A percentile compares a stretch with the other conserved stretches of the same genome.
These are phyloP conservation scores for Arbacia lixula DNA, from an alignment of 53 echinoderm and acorn worm species.

Conservation along the genomic window DNA sequence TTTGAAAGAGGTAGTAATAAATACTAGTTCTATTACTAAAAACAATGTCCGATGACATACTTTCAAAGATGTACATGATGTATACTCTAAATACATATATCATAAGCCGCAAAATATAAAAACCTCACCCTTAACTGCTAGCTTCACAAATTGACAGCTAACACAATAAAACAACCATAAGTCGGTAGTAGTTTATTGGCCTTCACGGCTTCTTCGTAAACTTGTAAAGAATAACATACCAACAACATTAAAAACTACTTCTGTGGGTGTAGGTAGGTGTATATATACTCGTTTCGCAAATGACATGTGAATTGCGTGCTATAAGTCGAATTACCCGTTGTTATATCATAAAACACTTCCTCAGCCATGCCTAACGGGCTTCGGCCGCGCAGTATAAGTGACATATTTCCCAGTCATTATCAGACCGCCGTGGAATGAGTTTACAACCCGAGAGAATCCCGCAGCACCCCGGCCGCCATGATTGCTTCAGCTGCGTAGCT, in stretches of 20 bases:
- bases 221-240: slow-evolving; percentile 13
- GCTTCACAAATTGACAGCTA: too few species aligned
- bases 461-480: too few species aligned
- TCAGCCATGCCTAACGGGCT: not conserved
- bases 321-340: slow-evolving; percentile 14
- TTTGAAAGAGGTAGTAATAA: too few species aligned
- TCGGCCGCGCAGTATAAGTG: not conserved
- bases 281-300: too few species aligned
- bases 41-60: too few species aligned
- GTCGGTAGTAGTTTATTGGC: not conserved
- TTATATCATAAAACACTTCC: slow-evolving; percentile 61
- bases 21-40: too few species aligned
- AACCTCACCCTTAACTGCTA: too few species aligned
- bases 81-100: too few species aligned
- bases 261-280: not conserved
- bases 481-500: too few species aligned
- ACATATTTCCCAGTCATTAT: slow-evolving; percentile 5
- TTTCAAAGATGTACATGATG: too few species aligned
- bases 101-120: too few species aligned
- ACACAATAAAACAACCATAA: slow-evolving; percentile 10
- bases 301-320: not conserved
- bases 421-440: slow-evolving; percentile 7
- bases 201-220: not conserved
- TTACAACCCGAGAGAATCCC: slow-evolving; percentile 10
- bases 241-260: slow-evolving; percentile 19